Evolutionary conservation across 2,113 vertebrate species (phyloP), one percentile per base, ranked within the genome.

Genomic region (Gadus macrocephalus): DNA sequence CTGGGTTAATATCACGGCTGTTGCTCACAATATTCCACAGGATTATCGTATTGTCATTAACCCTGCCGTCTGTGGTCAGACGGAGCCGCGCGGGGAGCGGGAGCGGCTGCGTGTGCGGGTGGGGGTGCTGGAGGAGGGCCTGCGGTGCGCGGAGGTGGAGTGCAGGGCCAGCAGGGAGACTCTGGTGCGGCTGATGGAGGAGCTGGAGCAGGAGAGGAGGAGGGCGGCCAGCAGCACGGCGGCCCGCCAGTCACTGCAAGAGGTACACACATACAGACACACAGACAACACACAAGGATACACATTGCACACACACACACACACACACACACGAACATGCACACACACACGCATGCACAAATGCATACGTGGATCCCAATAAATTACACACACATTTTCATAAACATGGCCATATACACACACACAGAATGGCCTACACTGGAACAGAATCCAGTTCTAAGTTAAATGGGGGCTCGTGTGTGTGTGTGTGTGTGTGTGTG

Each of bases 131-230:
- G 92, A 94, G 89, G 93, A 95, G 85, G 84, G 86, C 35, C 25
- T 91, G 27, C 88, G 69, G 62, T 86, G 90, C 76, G 91, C 92
- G 83, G 95, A 97, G 81, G 79, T 95, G 85, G 95, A 97, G 69
- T 93, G 93, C 74, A 95, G 93, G 88, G 93, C 93, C 77, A 94
- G 90, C 77, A 93, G 94, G 79, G 94, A 94, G 83, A 96, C 92
- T 0, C 92, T 95, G 68, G 79, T 89, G 86, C 92, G 94, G 83
- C 89, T 98, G 72, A 90, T 92, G 67, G 90, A 92, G 2, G 95
- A 97, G 83, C 82, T 92, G 71, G 85, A 83, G 67, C 91, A 82
- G 31, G 94, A 95, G 77, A 93, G 91, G 82, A 85, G 82, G 65
- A 93, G 87, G 55, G 81, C 88, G 12, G 72, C 82, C 60, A 88